A percentile compares a stretch with the other conserved stretches of the same genome.
phyloP scores from a whole-genome alignment of 2,113 vertebrate genomes.

The Leptosomus discolor region DNA sequence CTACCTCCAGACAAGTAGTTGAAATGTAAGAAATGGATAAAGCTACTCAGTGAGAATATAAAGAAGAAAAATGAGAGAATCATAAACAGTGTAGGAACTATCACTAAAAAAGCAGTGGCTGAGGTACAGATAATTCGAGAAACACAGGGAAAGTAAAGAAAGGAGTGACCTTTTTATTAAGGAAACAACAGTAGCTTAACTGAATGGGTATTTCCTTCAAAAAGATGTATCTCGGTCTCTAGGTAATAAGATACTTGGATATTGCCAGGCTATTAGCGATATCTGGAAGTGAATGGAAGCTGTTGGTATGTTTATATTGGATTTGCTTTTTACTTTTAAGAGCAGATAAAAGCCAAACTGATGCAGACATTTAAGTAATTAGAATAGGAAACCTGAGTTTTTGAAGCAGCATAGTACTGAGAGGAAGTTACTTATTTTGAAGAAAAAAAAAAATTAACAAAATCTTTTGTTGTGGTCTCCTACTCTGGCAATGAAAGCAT shows the following conservation, averaged over 20 bases:
- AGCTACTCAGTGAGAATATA: neutral
- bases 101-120: neutral
- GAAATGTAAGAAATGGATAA: neutral
- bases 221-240: neutral
- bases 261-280: neutral
- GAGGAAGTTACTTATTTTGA: neutral
- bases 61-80: neutral
- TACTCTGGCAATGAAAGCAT: slow-evolving; percentile 51
- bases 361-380: neutral
- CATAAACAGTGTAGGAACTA: neutral
- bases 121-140: neutral
- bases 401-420: neutral
- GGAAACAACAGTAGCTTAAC: neutral
- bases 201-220: neutral
- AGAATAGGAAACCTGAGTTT: neutral
- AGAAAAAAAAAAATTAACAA: slow-evolving; percentile 3
- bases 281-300: neutral
- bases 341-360: neutral
- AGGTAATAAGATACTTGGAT: neutral
- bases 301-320: neutral
- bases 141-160: neutral
- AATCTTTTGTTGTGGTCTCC: slow-evolving; percentile 30
- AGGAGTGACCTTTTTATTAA: neutral
- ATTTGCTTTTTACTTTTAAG: neutral
- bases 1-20: neutral